These are phyloP conservation scores for Nomada ferruginata DNA, from an alignment of 2,888 invertebrate species.

Conservation along the genomic window DNA sequence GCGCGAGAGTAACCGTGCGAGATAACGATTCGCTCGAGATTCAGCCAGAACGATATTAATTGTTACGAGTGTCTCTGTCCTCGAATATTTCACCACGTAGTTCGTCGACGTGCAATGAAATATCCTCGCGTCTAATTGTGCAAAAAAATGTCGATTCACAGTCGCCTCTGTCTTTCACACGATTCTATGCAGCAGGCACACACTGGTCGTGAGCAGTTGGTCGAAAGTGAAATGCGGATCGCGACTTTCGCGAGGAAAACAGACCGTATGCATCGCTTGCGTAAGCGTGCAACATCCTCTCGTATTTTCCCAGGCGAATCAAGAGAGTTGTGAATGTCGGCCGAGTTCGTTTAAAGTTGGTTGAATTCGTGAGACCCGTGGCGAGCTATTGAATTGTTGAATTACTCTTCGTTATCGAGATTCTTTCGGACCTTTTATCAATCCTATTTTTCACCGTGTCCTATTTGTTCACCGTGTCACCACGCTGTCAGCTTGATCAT, in stretches of 20 bases:
- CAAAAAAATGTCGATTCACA: not conserved
- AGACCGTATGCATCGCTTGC: slow-evolving; percentile 38
- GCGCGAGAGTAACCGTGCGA: not conserved
- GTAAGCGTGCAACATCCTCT: slow-evolving; percentile 23
- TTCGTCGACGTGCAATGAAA: slow-evolving; percentile 11
- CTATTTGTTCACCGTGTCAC: no score
- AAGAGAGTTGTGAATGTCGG: not conserved
- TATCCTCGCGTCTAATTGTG: slow-evolving; percentile 2
- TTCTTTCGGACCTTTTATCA: no score
- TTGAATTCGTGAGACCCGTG: no score
- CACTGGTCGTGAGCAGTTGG: slow-evolving; percentile 17
- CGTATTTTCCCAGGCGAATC: slow-evolving; percentile 11
- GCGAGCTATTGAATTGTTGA: no score
- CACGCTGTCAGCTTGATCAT: no score
- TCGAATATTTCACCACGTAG: slow-evolving; percentile 16
- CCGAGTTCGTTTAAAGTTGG: not conserved
- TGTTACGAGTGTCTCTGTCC: slow-evolving; percentile 16
- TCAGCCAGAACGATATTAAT: slow-evolving; percentile 3
- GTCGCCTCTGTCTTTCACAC: slow-evolving; percentile 13
- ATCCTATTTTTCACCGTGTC: no score
- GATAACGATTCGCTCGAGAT: slow-evolving; percentile 12
- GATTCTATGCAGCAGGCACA: slow-evolving; percentile 11
- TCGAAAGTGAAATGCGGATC: slow-evolving; percentile 61
- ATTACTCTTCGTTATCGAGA: no score
- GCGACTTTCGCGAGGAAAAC: slow-evolving; percentile 60